Evolutionary conservation across 2,888 invertebrate species (phyloP).

Genomic region (Leptinotarsa juncta): DNA sequence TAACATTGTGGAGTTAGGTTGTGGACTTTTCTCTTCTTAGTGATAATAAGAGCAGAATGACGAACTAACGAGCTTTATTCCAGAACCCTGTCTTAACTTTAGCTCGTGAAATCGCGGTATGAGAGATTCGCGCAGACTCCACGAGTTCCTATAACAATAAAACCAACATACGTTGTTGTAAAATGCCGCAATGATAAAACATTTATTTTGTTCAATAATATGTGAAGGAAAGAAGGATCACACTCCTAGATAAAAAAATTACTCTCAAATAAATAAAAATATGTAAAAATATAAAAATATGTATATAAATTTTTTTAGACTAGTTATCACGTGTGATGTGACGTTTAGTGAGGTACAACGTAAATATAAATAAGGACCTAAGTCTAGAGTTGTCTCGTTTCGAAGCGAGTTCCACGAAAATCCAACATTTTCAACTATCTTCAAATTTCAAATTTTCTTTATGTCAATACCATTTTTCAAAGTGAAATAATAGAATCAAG

Average conservation of each 20-base stretch:
- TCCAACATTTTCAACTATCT: neutral
- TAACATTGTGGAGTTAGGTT: neutral
- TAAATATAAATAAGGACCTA: slow-evolving; percentile 42
- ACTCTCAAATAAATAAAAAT: slow-evolving; percentile 49
- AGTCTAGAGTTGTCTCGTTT: slow-evolving; percentile 35
- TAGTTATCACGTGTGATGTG: slow-evolving; percentile 55
- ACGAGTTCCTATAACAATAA: slow-evolving; percentile 45
- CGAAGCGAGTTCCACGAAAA: slow-evolving; percentile 30
- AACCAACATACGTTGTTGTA: slow-evolving; percentile 40
- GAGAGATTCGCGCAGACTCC: slow-evolving; percentile 34
- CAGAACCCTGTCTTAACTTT: slow-evolving; percentile 22
- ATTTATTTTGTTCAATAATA: slow-evolving; percentile 32
- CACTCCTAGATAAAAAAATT: slow-evolving; percentile 34
- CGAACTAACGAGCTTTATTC: neutral
- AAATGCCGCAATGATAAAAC: slow-evolving; percentile 44
- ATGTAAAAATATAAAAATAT: slow-evolving; percentile 54
- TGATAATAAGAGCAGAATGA: neutral
- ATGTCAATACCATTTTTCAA: too few species aligned
- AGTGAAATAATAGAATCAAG: too few species aligned
- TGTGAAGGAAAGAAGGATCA: slow-evolving; percentile 52
- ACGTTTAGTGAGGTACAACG: slow-evolving; percentile 53
- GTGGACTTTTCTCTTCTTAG: neutral
- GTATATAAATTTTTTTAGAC: slow-evolving; percentile 55
- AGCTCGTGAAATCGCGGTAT: slow-evolving; percentile 31
- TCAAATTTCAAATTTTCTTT: neutral